Evolutionary conservation across 2,113 vertebrate genomes (phyloP).

Genomic region (Hassar affinis): DNA sequence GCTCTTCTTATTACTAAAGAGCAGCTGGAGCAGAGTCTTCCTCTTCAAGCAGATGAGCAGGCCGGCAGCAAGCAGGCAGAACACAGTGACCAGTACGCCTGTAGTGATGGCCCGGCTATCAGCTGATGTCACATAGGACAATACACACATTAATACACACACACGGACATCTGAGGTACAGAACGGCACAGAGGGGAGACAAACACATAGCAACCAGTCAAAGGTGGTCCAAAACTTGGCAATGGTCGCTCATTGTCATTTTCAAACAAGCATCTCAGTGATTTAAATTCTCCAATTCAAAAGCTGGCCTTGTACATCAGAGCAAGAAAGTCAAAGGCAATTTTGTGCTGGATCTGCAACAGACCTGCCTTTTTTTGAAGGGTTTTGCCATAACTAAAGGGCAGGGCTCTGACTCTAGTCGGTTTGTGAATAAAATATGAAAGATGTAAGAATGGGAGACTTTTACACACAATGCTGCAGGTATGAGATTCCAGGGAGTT

Average conservation of each 20-base stretch:
- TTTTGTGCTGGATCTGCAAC: background rate
- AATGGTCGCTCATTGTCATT: background rate
- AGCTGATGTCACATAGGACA: conserved; percentile 76
- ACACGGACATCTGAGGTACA: conserved; percentile 71
- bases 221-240: conserved; percentile 5
- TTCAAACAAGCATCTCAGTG: background rate
- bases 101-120: conserved; percentile 74
- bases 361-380: background rate
- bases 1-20: conserved; percentile 84
- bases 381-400: background rate
- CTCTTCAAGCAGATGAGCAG: conserved; percentile 83
- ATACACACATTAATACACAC: conserved; percentile 75
- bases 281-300: background rate
- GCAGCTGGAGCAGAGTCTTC: conserved; percentile 76
- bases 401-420: background rate
- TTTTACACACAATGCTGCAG: background rate
- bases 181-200: conserved; percentile 52
- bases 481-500: background rate
- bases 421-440: background rate
- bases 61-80: conserved; percentile 77
- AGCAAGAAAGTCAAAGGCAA: background rate
- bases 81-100: conserved; percentile 78
- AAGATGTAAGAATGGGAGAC: background rate
- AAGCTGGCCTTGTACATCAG: background rate
- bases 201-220: conserved; percentile 31